Evolutionary conservation across 2,888 invertebrate genomes (phyloP).

Genomic region (Meiosimyza decipiens): DNA sequence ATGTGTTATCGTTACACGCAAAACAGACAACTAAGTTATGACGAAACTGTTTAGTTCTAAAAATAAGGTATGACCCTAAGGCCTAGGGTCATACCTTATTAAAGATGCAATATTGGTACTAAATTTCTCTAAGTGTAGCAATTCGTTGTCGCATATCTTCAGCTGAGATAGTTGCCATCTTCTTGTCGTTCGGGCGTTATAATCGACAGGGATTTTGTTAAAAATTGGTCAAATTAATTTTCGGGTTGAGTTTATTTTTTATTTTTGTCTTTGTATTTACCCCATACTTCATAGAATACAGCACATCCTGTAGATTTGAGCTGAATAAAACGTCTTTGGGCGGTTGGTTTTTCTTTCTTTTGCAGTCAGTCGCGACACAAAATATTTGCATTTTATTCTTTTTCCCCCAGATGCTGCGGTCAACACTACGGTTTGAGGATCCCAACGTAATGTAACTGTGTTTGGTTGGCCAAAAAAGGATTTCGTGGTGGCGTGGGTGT

Average conservation of each 20-base stretch:
- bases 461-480: conserved; percentile 8
- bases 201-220: conserved; percentile 49
- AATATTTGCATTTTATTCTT: conserved; percentile 60
- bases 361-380: conserved; percentile 48
- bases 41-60: too few species aligned
- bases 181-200: conserved; percentile 15
- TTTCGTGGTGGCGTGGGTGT: conserved; percentile 14
- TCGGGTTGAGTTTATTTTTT: conserved; percentile 38
- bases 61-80: too few species aligned
- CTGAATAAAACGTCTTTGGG: too few species aligned
- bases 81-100: too few species aligned
- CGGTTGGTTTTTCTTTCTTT: conserved; percentile 11
- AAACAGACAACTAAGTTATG: too few species aligned
- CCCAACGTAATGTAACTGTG: conserved; percentile 32
- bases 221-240: conserved; percentile 55
- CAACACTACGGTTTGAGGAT: conserved; percentile 52
- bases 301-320: conserved; percentile 11
- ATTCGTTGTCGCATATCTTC: too few species aligned
- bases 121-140: too few species aligned
- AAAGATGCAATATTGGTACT: too few species aligned
- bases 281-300: background rate
- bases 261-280: too few species aligned
- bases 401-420: conserved; percentile 52
- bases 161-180: background rate
- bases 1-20: too few species aligned